phyloP scores from a whole-genome alignment of 2,888 invertebrate genomes.

The Brenthis hecate region DNA sequence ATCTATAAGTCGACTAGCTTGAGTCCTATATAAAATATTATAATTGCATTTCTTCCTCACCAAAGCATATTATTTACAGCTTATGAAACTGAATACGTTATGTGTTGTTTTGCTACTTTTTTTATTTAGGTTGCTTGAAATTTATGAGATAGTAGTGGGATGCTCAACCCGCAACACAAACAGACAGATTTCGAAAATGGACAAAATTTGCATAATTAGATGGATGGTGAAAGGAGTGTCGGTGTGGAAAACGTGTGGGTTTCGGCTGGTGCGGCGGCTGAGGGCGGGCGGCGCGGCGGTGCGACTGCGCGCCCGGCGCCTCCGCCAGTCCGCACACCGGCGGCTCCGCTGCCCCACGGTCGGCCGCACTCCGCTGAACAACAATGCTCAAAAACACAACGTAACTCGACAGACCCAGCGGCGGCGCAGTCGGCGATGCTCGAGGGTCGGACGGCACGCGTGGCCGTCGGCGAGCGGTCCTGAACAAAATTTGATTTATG shows the following conservation, averaged over 20 bases:
- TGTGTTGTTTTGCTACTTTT: not conserved
- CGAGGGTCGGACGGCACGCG: slow-evolving; percentile 72
- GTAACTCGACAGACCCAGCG: slow-evolving; percentile 68
- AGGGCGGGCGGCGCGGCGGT: slow-evolving; percentile 43
- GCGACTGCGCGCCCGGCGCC: slow-evolving; percentile 56
- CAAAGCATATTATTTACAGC: not conserved
- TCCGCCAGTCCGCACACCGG: slow-evolving; percentile 81
- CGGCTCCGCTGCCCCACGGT: slow-evolving; percentile 82
- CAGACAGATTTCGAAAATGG: slow-evolving; percentile 36
- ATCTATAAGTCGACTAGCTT: too few relatives aligned
- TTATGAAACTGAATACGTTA: not conserved
- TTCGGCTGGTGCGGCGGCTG: slow-evolving; percentile 42
- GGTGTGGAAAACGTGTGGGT: slow-evolving; percentile 44
- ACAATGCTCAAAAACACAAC: slow-evolving; percentile 79
- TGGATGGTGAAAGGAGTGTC: slow-evolving; percentile 39
- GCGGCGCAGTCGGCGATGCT: slow-evolving; percentile 72
- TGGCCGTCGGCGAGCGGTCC: slow-evolving; percentile 75
- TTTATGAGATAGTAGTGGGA: slow-evolving; percentile 10
- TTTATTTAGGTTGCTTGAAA: slow-evolving; percentile 14
- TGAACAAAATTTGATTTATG: slow-evolving; percentile 72
- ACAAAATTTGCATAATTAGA: slow-evolving; percentile 48
- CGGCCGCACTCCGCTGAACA: slow-evolving; percentile 80
- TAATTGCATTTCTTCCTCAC: too few relatives aligned
- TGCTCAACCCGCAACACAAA: slow-evolving; percentile 18
- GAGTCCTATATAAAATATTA: too few relatives aligned